Percentiles rank a stretch among this genome's conserved stretches.
phyloP scores from a whole-genome alignment of 2,888 invertebrate genomes.

The Drosophila mayaguana region DNA sequence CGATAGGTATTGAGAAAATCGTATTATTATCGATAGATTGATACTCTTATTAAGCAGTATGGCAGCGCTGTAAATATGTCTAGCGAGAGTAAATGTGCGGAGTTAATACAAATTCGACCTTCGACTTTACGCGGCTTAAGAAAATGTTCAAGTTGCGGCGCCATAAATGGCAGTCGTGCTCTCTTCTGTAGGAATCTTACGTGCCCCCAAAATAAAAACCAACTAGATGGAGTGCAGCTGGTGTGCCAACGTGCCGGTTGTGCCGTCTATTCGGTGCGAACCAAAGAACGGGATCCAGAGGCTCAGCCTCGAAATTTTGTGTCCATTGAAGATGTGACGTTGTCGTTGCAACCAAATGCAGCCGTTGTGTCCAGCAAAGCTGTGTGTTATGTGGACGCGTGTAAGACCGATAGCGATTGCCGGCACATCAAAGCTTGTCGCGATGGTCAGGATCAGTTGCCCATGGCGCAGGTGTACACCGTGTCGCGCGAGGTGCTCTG shows the following conservation, averaged over 20 bases:
- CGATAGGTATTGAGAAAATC: fast-evolving
- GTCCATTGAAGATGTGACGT: conserved; percentile 86
- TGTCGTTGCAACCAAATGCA: conserved; percentile 83
- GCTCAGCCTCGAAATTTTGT: conserved; percentile 91
- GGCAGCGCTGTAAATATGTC: conserved; percentile 20
- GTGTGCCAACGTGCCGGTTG: conserved; percentile 87
- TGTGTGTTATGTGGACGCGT: conserved; percentile 77
- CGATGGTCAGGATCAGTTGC: conserved; percentile 44
- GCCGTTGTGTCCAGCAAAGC: conserved; percentile 80
- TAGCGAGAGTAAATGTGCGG: conserved; percentile 19
- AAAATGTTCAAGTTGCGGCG: conserved; percentile 91
- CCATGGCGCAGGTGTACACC: conserved; percentile 70
- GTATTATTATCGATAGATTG: background rate
- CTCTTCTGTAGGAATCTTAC: conserved; percentile 74
- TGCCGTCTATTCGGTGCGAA: conserved; percentile 89
- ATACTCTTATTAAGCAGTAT: background rate
- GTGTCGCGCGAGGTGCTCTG: conserved; percentile 81
- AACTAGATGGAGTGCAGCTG: conserved; percentile 85
- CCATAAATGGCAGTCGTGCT: conserved; percentile 91
- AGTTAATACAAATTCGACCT: conserved; percentile 38
- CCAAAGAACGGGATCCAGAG: conserved; percentile 87
- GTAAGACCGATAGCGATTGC: conserved; percentile 77
- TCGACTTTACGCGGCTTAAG: conserved; percentile 87
- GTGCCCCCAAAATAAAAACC: conserved; percentile 76
- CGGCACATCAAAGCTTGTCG: conserved; percentile 82